These are phyloP conservation scores for Patella caerulea DNA, from an alignment of 2,888 invertebrate genomes.

Conservation along the genomic window DNA sequence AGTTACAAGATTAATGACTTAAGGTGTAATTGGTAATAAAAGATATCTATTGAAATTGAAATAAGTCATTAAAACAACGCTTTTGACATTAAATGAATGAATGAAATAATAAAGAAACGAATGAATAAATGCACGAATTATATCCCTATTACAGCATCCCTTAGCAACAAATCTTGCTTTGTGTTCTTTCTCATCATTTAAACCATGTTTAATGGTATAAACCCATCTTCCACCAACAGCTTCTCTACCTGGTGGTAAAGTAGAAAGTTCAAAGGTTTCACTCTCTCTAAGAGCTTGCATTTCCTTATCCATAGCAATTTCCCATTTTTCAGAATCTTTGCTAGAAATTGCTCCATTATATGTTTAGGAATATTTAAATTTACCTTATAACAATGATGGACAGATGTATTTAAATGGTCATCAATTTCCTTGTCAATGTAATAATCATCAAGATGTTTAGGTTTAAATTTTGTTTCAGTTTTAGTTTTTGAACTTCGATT, in stretches of 20 bases:
- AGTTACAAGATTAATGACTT: no score
- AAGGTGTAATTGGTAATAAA: no score
- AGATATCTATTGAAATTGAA: no score
- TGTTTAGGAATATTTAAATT: constrained; percentile 9
- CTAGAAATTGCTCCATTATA: constrained; percentile 17
- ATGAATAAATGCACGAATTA: no score
- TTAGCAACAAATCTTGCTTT: no score
- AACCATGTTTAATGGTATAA: no score
- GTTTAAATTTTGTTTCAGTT: not conserved
- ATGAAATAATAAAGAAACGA: no score
- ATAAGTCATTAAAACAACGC: no score
- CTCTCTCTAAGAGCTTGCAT: constrained; percentile 14
- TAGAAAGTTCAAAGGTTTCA: constrained; percentile 17
- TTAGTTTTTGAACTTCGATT: not conserved
- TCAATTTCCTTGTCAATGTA: not conserved
- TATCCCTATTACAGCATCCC: no score
- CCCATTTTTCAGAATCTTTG: constrained; percentile 11
- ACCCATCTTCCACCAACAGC: constrained; percentile 22
- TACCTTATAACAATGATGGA: constrained; percentile 15
- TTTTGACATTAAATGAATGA: no score
- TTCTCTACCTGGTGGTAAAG: constrained; percentile 19
- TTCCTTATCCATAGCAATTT: constrained; percentile 18
- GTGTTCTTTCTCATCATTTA: no score
- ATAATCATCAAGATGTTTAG: not conserved
- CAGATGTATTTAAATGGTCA: not conserved